A percentile compares a stretch with the other conserved stretches of the same genome.
Evolutionary conservation across 1,140 invertebrate species (phyloP).

Genomic region (Papilio glaucus): DNA sequence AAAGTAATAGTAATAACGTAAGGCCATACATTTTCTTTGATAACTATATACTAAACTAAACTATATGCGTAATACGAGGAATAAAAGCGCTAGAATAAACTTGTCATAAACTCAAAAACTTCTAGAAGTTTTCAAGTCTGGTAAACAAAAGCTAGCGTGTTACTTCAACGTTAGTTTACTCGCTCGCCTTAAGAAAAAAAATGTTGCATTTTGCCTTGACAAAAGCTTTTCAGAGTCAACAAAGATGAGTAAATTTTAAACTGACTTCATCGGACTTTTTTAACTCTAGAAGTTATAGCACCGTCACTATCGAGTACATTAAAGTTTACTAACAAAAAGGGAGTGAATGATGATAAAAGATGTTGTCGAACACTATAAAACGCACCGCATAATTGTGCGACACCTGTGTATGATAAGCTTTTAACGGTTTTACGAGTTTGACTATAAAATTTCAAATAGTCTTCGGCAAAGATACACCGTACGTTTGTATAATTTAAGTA

Average conservation of each 20-base stretch:
- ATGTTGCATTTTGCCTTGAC: constrained; percentile 42
- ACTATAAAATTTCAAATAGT: constrained; percentile 56
- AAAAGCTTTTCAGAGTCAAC: constrained; percentile 51
- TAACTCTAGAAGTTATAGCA: constrained; percentile 52
- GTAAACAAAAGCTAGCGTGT: constrained; percentile 27
- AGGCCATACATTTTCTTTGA: too few relatives aligned
- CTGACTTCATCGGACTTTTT: constrained; percentile 51
- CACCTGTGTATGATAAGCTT: constrained; percentile 58
- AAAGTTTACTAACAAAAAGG: constrained; percentile 38
- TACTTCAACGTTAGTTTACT: constrained; percentile 31
- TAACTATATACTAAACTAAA: too few relatives aligned
- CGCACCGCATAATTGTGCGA: constrained; percentile 41
- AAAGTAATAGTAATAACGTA: too few relatives aligned
- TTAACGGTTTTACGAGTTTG: constrained; percentile 57
- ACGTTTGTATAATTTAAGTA: constrained; percentile 27
- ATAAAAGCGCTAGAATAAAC: neutral
- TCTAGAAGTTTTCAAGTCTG: constrained; percentile 8
- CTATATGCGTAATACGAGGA: neutral
- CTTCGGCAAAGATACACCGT: constrained; percentile 44
- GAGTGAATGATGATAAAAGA: constrained; percentile 43
- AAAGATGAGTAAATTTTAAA: constrained; percentile 68
- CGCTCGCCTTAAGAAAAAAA: constrained; percentile 44
- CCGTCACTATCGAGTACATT: constrained; percentile 38
- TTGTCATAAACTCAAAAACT: constrained; percentile 19
- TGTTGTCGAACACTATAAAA: constrained; percentile 47